Percentiles rank a stretch among this genome's conserved stretches.
phyloP scores from a whole-genome alignment of 2,797 vertebrate genomes.

The Adrianichthys oophorus region DNA sequence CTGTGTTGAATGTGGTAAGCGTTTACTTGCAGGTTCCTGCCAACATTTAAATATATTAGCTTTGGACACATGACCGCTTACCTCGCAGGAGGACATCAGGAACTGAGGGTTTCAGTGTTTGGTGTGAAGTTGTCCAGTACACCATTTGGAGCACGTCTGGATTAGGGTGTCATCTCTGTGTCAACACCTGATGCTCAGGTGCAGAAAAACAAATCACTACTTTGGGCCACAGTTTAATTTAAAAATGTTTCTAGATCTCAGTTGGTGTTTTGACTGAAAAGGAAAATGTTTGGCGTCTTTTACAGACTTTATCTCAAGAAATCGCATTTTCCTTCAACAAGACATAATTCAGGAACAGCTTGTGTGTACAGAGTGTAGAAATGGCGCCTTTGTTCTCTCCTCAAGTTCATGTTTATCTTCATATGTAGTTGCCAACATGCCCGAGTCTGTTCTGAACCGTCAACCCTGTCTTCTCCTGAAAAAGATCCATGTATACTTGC shows the following conservation, averaged over 20 bases:
- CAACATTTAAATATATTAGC: constrained; percentile 42
- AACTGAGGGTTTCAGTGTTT: constrained; percentile 46
- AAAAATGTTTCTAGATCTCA: background rate
- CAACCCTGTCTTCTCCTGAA: constrained; percentile 23
- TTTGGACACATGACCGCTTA: constrained; percentile 51
- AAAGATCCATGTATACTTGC: background rate
- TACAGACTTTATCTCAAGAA: constrained; percentile 60
- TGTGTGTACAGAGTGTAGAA: constrained; percentile 41
- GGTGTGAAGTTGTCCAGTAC: constrained; percentile 41
- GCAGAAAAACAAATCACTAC: background rate
- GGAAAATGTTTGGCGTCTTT: background rate
- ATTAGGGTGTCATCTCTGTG: background rate
- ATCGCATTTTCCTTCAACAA: constrained; percentile 46
- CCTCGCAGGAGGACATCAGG: constrained; percentile 41
- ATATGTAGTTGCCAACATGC: constrained; percentile 62
- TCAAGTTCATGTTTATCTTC: constrained; percentile 62
- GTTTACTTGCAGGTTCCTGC: constrained; percentile 46
- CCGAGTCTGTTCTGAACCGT: constrained; percentile 48
- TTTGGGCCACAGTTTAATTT: background rate
- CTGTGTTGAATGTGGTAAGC: constrained; percentile 44
- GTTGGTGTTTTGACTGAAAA: accelerated
- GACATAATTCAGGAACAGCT: constrained; percentile 26
- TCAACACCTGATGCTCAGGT: constrained; percentile 10
- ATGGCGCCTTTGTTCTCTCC: constrained; percentile 44
- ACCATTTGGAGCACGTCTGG: constrained; percentile 57